Evolutionary conservation across 1,140 invertebrate genomes (phyloP), one percentile per base, ranked within the genome.

Genomic region (Zaprionus africanus): DNA sequence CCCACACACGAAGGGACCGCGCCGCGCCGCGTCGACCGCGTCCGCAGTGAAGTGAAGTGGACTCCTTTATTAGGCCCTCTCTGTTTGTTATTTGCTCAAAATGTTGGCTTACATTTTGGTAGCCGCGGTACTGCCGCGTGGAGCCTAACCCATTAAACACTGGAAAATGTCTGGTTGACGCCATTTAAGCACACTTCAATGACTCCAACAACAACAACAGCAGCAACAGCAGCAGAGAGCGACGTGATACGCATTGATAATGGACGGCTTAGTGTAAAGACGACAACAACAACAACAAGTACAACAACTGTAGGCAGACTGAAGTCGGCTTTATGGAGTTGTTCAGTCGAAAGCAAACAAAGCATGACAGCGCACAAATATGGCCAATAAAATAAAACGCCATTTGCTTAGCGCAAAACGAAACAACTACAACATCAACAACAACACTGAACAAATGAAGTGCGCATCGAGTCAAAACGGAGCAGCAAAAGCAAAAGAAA

Each of bases 191-290:
- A 88, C 81, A 87, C 84, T 87, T 88, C 83, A 87, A 76, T 60
- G 57, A 77, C 81, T 74, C 78, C 56, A 78, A 77, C 81, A 80
- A 70, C 70, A 79, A 75, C 82, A 82, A 71, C 78, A 81, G 49
- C 56, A 77, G 69, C 81, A 79, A 63, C 70, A 28, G 28, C 28
- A 31, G 28, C 7, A 73, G 84, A 72, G 69, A 66, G 78, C 80
- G 81, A 90, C 81, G 84, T 88, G 84, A 90, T 88, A 88, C 87
- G 84, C 84, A 88, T 88, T 88, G 84, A 88, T 88, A 88, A 88
- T 88, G 84, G 75, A 75, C 67, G 63, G 66, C 73, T 76, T 76
- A 76, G 54, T 51, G 67, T 53, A 34, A 74, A 71, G 53, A 68
- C 72, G 53, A 75, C 74, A 72, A 63, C 80, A 78, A 70, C 73